Base-by-base conservation (phyloP, 2,888 invertebrate species). In the Deilephila elpenor region DNA sequence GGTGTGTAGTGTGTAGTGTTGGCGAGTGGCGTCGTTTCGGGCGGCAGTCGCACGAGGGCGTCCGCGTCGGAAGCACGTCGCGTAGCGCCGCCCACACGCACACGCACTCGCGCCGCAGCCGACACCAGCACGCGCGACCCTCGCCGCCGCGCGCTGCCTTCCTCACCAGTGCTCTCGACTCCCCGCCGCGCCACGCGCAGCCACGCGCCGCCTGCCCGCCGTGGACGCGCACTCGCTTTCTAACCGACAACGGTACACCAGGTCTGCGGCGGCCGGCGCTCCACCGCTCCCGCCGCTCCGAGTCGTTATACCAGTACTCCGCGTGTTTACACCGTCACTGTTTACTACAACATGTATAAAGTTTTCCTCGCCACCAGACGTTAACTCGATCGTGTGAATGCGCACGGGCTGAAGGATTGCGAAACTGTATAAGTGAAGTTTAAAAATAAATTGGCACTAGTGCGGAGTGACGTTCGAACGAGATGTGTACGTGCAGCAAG, bases 351-450 rank as follows among this genome's bases (percentile, higher is more conserved):
- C 75, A 85, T 82, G 84, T 86, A 84, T 81, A 86, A 88, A 90
- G 86, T 88, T 90, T 87, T 87, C 86, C 83, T 85, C 85, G 83
- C 81, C 86, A 85, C 82, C 84, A 85, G 80, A 85, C 84, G 83
- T 87, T 88, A 87, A 86, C 84, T 87, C 84, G 87, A 89, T 84
- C 82, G 88, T 87, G 85, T 87, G 88, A 89, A 89, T 87, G 87
- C 89, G 88, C 84, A 84, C 87, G 86, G 88, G 86, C 88, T 91
- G 90, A 90, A 91, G 89, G 85, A 89, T 93, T 93, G 90, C 92
- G 92, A 94, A 94, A 93, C 93, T 90, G 81, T 93, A 91, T 90
- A 90, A 93, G 94, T 94, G 93, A 93, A 93, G 93, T 94, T 93
- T 94, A 94, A 92, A 93, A 94, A 94, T 94, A 94, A 91, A 92